Conservation (phyloP, 2,797 vertebrate species). For the Clarias platycephalus region DNA sequence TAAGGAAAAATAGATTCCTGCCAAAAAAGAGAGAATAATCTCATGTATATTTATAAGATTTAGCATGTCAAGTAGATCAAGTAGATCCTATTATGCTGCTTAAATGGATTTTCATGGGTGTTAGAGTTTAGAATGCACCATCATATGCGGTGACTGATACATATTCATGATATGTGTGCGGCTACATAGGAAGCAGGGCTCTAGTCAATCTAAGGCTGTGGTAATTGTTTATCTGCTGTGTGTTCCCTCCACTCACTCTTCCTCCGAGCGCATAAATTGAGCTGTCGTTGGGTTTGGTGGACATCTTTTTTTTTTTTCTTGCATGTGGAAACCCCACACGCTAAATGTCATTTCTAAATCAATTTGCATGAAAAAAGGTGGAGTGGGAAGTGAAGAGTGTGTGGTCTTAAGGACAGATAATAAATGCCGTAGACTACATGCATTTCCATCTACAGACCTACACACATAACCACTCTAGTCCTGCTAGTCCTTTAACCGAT, state of each 20-base stretch:
- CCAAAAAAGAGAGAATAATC: conserved; percentile 16
- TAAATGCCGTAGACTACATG: conserved; percentile 43
- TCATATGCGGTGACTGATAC: conserved; percentile 68
- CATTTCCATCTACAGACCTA: conserved; percentile 47
- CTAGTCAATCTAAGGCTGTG: conserved; percentile 65
- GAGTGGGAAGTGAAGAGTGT: conserved; percentile 52
- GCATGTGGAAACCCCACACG: conserved; percentile 58
- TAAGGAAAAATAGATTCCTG: conserved; percentile 33
- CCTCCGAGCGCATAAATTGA: conserved; percentile 68
- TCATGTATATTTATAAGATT: conserved; percentile 61
- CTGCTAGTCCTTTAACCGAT: background rate
- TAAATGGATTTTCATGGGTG: conserved; percentile 78
- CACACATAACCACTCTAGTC: conserved; percentile 15
- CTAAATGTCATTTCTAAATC: conserved; percentile 70
- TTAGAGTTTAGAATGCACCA: conserved; percentile 71
- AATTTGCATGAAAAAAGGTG: conserved; percentile 64
- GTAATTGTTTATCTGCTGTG: conserved; percentile 71
- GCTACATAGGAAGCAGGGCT: conserved; percentile 60
- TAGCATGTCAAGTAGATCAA: conserved; percentile 66
- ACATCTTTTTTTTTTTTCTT: conserved; percentile 60
- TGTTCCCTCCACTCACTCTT: conserved; percentile 59
- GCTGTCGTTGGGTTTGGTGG: conserved; percentile 66
- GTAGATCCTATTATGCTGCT: conserved; percentile 76
- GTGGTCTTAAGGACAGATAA: conserved; percentile 50
- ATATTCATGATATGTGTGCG: conserved; percentile 70